Evolutionary conservation across 2,888 invertebrate genomes (phyloP), one percentile per base, ranked within the genome.

Genomic region (Rotaria macrura): DNA sequence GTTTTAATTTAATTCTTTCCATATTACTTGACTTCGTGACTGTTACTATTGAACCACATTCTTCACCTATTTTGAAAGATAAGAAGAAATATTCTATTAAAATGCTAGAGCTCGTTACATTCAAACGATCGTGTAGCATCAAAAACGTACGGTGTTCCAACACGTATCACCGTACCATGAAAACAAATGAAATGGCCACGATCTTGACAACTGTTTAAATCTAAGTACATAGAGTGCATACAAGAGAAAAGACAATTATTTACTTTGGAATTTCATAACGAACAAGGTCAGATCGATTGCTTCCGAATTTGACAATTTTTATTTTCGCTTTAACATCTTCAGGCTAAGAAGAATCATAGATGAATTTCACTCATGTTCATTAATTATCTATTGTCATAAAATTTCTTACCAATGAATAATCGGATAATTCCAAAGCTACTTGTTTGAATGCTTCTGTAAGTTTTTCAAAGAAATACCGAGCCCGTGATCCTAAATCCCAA

Each of bases 1-100:
- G 93, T 83, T 92, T 90, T 87, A 91, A n/a, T 40, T 43, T 43
- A 43, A 79, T 43, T n/a, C n/a, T 79, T 79, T 79, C 43, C 79
- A 43, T 43, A 79, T 43, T 79, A n/a, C 40, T 79, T 6, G 40
- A 40, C 43, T 79, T 79, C 25, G 40, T 43, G 4, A 79, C 79
- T 25, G 79, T 14, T 43, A n/a, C n/a, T n/a, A 79, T 79, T 43
- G 79, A 40, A 38, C 79, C 43, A 79, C 79, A 79, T 79, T 79
- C 79, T 79, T 79, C 79, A 40, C 65, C n/a, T 65, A n/a, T 65
- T n/a, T n/a, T n/a, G n/a, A n/a, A n/a, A n/a, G n/a, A n/a, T n/a
- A n/a, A n/a, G n/a, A n/a, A n/a, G n/a, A n/a, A n/a, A n/a, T n/a
- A n/a, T n/a, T n/a, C n/a, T n/a, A n/a, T n/a, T n/a, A n/a, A n/a